A percentile compares a stretch with the other conserved stretches of the same genome.
These are phyloP conservation scores for Palythoa heliodiscus DNA, from an alignment of 92 coral and sea anemone species.

Conservation along the genomic window DNA sequence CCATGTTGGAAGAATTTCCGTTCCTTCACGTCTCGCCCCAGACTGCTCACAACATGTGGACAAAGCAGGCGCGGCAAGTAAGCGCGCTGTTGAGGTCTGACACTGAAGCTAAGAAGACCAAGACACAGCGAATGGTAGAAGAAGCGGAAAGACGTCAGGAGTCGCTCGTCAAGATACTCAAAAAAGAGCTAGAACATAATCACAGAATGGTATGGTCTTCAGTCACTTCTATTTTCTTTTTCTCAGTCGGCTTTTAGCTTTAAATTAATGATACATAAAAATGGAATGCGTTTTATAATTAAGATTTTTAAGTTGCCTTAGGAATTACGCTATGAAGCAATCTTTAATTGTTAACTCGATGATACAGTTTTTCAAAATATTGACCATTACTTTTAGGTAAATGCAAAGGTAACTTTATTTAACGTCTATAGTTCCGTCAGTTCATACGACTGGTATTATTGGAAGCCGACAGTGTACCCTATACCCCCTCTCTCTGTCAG, in stretches of 20 bases:
- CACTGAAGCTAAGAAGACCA: slow-evolving; percentile 67
- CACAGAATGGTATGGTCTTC: slow-evolving; percentile 78
- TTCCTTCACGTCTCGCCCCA: slow-evolving; percentile 99
- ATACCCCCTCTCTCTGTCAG: too few relatives aligned
- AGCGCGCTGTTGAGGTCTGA: slow-evolving; percentile 70
- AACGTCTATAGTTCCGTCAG: too few relatives aligned
- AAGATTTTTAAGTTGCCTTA: too few relatives aligned
- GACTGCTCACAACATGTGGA: slow-evolving; percentile 94
- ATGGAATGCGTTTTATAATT: not conserved
- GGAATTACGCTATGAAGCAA: too few relatives aligned
- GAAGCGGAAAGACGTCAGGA: slow-evolving; percentile 95
- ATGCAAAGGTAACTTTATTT: too few relatives aligned
- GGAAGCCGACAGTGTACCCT: too few relatives aligned
- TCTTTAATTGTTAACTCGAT: too few relatives aligned
- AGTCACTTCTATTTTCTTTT: not conserved
- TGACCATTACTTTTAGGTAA: too few relatives aligned
- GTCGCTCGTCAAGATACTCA: slow-evolving; percentile 78
- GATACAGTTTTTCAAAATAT: too few relatives aligned
- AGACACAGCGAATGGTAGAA: slow-evolving; percentile 84
- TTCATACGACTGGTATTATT: too few relatives aligned
- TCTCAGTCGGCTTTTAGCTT: not conserved
- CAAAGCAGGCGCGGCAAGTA: slow-evolving; percentile 90
- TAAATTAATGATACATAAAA: not conserved
- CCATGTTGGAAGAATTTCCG: slow-evolving; percentile 95
- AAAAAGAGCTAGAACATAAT: slow-evolving; percentile 87